A percentile compares a stretch with the other conserved stretches of the same genome.
These are phyloP conservation scores for Alouatta palliata DNA, from an alignment of 2,113 vertebrate genomes.

Conservation along the genomic window DNA sequence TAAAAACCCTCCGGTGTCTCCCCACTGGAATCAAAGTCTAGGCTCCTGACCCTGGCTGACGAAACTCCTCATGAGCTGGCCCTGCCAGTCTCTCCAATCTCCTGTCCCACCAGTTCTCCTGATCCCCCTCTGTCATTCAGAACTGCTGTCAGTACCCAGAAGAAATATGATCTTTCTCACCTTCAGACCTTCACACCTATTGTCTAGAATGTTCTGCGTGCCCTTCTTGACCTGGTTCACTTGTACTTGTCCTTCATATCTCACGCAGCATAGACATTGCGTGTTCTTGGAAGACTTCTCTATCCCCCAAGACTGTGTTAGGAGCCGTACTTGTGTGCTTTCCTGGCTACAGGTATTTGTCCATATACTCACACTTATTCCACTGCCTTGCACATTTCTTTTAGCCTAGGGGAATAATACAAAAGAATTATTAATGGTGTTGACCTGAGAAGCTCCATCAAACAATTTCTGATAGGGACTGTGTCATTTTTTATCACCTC, in stretches of 20 bases:
- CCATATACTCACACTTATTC: neutral
- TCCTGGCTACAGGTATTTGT: neutral
- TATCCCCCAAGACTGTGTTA: neutral
- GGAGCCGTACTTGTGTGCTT: neutral
- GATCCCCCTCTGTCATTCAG: neutral
- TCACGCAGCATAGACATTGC: neutral
- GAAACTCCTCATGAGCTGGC: neutral
- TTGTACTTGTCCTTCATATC: neutral
- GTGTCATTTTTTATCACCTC: slow-evolving; percentile 57
- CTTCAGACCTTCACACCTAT: neutral
- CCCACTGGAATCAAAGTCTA: neutral
- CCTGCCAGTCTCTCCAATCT: neutral
- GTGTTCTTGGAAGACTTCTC: neutral
- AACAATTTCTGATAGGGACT: slow-evolving; percentile 14
- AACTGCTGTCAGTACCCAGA: neutral
- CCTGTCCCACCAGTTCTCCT: neutral
- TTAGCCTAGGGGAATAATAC: slow-evolving; percentile 18
- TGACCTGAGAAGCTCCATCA: slow-evolving; percentile 48
- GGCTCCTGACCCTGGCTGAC: neutral
- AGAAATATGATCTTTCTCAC: neutral
- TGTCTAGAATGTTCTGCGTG: neutral
- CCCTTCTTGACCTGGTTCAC: neutral
- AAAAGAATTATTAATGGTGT: slow-evolving; percentile 45
- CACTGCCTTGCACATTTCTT: neutral
- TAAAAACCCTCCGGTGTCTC: neutral